Conservation (phyloP, 2,888 invertebrate species). For the Phortica okadai region DNA sequence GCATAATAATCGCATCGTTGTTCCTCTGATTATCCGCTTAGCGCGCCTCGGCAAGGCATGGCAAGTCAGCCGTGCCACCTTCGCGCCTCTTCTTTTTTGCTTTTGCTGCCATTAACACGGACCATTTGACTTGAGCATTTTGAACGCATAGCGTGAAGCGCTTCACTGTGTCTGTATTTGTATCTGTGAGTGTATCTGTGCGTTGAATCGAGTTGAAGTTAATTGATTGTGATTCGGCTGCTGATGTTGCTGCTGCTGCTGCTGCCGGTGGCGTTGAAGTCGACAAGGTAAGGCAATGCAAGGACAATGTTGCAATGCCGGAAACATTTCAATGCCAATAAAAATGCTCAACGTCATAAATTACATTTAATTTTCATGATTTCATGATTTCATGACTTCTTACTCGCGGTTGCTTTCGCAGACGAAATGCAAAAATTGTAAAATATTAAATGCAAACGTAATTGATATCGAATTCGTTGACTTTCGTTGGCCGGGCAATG, state of each 20-base stretch:
- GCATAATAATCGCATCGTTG: constrained; percentile 24
- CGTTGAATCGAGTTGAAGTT: constrained; percentile 2
- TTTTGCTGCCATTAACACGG: constrained; percentile 2
- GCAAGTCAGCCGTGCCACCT: not conserved
- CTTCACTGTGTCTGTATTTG: too few relatives aligned
- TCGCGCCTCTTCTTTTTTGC: not conserved
- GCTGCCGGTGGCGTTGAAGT: not conserved
- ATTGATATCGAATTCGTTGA: not conserved
- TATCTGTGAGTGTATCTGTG: not conserved
- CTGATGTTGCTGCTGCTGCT: not conserved
- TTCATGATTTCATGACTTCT: not conserved
- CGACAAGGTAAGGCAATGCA: not conserved
- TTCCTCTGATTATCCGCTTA: constrained; percentile 24
- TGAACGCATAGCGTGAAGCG: not conserved
- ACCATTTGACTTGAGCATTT: constrained; percentile 15
- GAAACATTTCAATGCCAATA: constrained; percentile 13
- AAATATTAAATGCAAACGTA: not conserved
- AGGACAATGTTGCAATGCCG: not conserved
- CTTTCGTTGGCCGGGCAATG: too few relatives aligned
- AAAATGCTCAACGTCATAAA: not conserved
- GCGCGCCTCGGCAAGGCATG: not conserved
- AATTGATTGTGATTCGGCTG: constrained; percentile 22
- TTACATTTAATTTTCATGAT: constrained; percentile 11
- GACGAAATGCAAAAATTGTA: not conserved
- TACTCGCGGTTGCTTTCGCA: not conserved